A percentile compares a stretch with the other conserved stretches of the same genome.
These are phyloP conservation scores for Drosophila tanythrix DNA, from an alignment of 2,888 invertebrate species.

Conservation along the genomic window DNA sequence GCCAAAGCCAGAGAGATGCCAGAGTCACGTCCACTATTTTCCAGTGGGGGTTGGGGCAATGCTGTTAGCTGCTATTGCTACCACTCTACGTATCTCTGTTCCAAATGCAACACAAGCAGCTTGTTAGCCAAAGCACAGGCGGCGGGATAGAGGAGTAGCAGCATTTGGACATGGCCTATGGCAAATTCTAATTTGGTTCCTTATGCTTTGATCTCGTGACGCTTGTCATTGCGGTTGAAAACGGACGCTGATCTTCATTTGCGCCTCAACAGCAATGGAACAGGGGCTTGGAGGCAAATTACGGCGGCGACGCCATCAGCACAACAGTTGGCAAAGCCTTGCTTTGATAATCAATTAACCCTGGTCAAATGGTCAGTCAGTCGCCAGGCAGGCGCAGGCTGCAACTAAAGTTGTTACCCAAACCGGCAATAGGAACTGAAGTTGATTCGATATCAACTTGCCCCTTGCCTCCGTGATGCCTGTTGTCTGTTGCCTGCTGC, in stretches of 20 bases:
- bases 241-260: slow-evolving; percentile 51
- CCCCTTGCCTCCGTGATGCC: not conserved
- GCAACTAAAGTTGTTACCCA: slow-evolving; percentile 7
- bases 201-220: slow-evolving; percentile 78
- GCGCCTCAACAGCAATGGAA: slow-evolving; percentile 28
- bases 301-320: slow-evolving; percentile 30
- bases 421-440: slow-evolving; percentile 3
- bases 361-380: slow-evolving; percentile 61
- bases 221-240: slow-evolving; percentile 67
- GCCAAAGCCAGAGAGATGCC: slow-evolving; percentile 15
- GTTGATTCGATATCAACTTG: slow-evolving; percentile 40
- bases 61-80: slow-evolving; percentile 40
- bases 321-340: slow-evolving; percentile 13
- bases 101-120: slow-evolving; percentile 25
- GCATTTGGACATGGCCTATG: slow-evolving; percentile 23
- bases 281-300: slow-evolving; percentile 1
- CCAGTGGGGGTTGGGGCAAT: not conserved
- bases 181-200: slow-evolving; percentile 70
- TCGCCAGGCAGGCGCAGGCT: slow-evolving; percentile 26
- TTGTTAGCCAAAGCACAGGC: slow-evolving; percentile 25
- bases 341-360: slow-evolving; percentile 76
- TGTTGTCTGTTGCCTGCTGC: not conserved
- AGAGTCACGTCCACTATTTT: slow-evolving; percentile 42
- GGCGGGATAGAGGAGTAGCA: not conserved
- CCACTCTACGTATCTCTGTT: slow-evolving; percentile 44